These are phyloP conservation scores for Parapristionchus giblindavisi DNA, from an alignment of 2,888 invertebrate species.

Conservation along the genomic window DNA sequence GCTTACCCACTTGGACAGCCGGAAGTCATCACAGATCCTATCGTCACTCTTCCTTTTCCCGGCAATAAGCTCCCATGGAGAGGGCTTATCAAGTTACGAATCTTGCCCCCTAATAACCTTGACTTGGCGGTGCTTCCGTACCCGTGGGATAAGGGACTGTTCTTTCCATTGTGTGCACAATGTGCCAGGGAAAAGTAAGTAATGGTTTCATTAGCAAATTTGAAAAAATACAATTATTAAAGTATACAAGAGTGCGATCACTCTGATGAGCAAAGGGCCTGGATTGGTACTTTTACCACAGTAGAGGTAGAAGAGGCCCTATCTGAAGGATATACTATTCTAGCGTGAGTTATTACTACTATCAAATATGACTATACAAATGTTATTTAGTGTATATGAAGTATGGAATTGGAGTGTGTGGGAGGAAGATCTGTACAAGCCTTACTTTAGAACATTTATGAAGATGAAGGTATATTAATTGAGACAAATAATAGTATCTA, in stretches of 20 bases:
- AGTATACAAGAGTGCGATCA: background rate
- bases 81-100: background rate
- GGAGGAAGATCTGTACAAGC: background rate
- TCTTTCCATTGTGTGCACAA: background rate
- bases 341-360: background rate
- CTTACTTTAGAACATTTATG: background rate
- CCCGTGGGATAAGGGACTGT: background rate
- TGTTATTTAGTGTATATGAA: background rate
- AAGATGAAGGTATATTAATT: background rate
- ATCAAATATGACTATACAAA: too few species aligned
- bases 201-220: too few species aligned
- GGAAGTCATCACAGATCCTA: background rate
- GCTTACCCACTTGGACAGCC: background rate
- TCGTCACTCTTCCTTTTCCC: background rate
- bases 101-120: background rate
- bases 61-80: background rate
- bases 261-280: background rate
- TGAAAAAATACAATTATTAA: background rate
- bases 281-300: background rate
- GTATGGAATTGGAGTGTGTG: background rate
- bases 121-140: background rate
- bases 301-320: background rate
- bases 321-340: background rate
- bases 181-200: background rate
- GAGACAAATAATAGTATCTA: background rate